Conservation (phyloP, 1,140 invertebrate genomes). For the Lepidostoma basale region DNA sequence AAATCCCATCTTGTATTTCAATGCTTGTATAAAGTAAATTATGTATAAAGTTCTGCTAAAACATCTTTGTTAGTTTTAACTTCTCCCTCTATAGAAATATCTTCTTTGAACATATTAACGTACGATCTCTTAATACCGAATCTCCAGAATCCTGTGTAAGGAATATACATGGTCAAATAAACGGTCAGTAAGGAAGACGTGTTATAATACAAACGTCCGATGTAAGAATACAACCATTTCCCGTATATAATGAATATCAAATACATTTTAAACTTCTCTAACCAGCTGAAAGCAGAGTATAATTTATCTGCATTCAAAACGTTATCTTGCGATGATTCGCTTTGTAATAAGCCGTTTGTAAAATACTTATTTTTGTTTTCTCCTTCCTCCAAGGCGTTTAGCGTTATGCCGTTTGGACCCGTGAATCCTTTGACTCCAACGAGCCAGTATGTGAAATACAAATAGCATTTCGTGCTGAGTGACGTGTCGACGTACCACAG, state of each 20-base stretch:
- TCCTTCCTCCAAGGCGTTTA: background rate
- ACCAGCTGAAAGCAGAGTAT: conserved; percentile 18
- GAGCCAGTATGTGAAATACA: conserved; percentile 51
- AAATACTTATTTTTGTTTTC: background rate
- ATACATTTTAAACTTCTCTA: conserved; percentile 17
- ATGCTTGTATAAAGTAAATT: too few species aligned
- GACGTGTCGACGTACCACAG: conserved; percentile 56
- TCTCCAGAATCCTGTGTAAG: conserved; percentile 53
- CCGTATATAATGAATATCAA: conserved; percentile 30
- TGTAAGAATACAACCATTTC: conserved; percentile 45
- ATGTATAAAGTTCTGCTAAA: background rate
- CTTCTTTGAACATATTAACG: conserved; percentile 52
- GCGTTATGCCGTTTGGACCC: background rate
- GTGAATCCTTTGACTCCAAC: conserved; percentile 54
- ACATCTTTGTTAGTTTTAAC: conserved; percentile 24
- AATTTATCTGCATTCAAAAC: conserved; percentile 15
- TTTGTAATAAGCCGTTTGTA: background rate
- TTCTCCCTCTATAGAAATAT: conserved; percentile 48
- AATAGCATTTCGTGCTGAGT: conserved; percentile 47
- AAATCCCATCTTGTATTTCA: too few species aligned
- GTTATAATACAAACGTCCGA: conserved; percentile 12
- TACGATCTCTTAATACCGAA: conserved; percentile 51
- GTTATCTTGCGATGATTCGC: background rate
- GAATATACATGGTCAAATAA: conserved; percentile 44
- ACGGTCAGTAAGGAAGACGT: background rate